Conservation (phyloP, 2,888 invertebrate species). For the Steinernema carpocapsae region DNA sequence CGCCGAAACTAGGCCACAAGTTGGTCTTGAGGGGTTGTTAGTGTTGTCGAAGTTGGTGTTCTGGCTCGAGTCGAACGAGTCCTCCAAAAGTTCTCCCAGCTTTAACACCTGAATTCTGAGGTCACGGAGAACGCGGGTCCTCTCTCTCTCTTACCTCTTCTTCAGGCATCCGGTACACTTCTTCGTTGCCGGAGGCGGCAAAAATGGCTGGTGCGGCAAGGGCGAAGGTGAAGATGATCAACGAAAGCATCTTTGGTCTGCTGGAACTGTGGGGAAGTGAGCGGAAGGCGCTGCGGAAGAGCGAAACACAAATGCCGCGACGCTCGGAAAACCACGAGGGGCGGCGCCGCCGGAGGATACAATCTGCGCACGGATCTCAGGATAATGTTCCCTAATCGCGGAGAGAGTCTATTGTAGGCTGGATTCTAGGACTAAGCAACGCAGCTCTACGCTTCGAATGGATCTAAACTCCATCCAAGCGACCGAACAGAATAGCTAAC, state of each 20-base stretch:
- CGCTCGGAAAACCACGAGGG: background rate
- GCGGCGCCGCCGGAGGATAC: background rate
- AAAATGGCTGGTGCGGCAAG: background rate
- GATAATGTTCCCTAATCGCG: background rate
- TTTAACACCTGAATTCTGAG: too few relatives aligned
- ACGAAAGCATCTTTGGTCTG: constrained; percentile 6
- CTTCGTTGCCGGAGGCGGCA: background rate
- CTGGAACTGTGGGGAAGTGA: background rate
- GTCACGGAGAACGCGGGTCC: too few relatives aligned
- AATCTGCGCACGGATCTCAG: background rate
- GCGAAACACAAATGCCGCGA: background rate
- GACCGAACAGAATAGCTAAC: background rate
- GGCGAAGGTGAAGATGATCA: background rate
- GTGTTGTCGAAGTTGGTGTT: constrained; percentile 2
- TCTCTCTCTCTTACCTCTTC: background rate
- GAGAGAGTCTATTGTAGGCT: background rate
- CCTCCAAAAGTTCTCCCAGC: background rate
- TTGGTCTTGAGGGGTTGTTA: constrained; percentile 23
- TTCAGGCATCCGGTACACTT: background rate
- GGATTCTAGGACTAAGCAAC: background rate
- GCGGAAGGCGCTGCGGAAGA: background rate
- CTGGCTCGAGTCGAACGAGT: constrained; percentile 26
- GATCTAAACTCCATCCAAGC: background rate
- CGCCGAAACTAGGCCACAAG: constrained; percentile 15
- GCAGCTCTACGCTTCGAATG: background rate